A percentile compares a stretch with the other conserved stretches of the same genome.
These are phyloP conservation scores for Nothoprocta perdicaria DNA, from an alignment of 2,113 vertebrate species.

Conservation along the genomic window DNA sequence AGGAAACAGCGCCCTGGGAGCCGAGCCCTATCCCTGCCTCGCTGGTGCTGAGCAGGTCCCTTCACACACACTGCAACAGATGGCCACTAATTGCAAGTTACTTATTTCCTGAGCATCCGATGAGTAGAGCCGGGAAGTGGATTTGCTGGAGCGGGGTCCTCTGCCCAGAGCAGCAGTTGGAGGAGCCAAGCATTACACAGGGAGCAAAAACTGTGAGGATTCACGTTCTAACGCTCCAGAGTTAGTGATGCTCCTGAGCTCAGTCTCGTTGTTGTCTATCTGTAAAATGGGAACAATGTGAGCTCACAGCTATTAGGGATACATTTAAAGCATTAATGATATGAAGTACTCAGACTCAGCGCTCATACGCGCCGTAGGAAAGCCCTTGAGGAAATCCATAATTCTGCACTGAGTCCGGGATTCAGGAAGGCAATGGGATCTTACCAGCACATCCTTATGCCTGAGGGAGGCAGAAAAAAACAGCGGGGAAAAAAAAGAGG, in stretches of 20 bases:
- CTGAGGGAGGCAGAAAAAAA: neutral
- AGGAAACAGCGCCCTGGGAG: neutral
- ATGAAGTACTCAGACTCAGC: neutral
- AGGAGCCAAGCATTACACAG: neutral
- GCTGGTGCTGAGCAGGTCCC: neutral
- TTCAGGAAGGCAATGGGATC: neutral
- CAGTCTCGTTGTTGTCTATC: neutral
- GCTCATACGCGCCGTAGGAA: neutral
- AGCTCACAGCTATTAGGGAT: neutral
- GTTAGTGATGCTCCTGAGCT: neutral
- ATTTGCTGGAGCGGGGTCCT: neutral
- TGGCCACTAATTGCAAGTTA: neutral
- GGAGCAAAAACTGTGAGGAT: neutral
- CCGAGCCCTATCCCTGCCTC: neutral
- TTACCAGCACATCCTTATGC: neutral
- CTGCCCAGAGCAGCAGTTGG: accelerated
- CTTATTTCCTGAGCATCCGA: neutral
- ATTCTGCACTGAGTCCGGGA: neutral
- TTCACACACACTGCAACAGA: neutral
- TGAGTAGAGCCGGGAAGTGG: neutral
- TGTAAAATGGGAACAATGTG: neutral
- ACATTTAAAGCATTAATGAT: neutral
- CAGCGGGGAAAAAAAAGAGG: neutral
- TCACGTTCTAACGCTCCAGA: neutral
- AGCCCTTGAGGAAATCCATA: neutral